Evolutionary conservation across 2,888 invertebrate species (phyloP).

Genomic region (Tyria jacobaeae): DNA sequence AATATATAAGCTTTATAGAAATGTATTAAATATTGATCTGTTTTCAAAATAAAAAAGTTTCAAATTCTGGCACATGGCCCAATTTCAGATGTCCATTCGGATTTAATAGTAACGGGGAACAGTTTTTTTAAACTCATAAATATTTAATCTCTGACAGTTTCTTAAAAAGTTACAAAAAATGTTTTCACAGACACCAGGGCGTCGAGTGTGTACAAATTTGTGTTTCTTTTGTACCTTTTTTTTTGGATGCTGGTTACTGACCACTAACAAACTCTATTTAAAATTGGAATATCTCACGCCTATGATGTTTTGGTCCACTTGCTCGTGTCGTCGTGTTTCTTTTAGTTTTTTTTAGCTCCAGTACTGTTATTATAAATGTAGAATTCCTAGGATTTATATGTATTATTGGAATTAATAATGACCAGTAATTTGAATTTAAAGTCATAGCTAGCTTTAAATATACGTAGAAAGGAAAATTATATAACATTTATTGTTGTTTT

Average conservation of each 20-base stretch:
- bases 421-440: too few relatives aligned
- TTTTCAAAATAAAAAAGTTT: not conserved
- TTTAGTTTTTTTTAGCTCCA: not conserved
- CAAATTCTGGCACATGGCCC: conserved; percentile 1
- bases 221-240: conserved; percentile 53
- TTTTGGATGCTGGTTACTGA: conserved; percentile 48
- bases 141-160: conserved; percentile 46
- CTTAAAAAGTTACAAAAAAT: conserved; percentile 47
- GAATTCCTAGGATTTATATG: too few relatives aligned
- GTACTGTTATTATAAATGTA: not conserved
- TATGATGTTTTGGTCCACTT: conserved; percentile 32
- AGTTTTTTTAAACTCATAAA: conserved; percentile 44
- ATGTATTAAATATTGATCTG: too few relatives aligned
- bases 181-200: conserved; percentile 65
- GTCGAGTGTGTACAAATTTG: conserved; percentile 68
- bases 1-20: not conserved
- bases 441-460: too few relatives aligned
- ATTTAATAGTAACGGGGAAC: not conserved
- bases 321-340: not conserved
- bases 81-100: conserved; percentile 15
- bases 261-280: conserved; percentile 69
- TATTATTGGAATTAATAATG: too few relatives aligned
- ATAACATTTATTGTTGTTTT: not conserved
- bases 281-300: conserved; percentile 64
- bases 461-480: not conserved